Evolutionary conservation across 2,888 invertebrate species (phyloP).

Genomic region (Netelia inedita): DNA sequence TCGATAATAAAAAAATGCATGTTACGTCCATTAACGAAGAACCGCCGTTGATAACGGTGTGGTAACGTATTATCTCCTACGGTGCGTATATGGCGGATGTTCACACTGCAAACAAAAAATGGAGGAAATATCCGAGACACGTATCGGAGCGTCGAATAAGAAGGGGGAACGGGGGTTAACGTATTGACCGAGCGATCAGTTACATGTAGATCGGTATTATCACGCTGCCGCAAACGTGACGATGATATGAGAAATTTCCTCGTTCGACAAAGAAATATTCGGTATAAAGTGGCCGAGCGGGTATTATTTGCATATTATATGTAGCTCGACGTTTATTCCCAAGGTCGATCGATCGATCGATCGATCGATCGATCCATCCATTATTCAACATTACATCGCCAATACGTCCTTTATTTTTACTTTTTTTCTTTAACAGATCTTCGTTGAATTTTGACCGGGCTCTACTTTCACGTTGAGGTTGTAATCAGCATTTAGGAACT

Average conservation of each 20-base stretch:
- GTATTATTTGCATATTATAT: neutral
- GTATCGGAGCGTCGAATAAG: too few species aligned
- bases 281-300: neutral
- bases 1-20: too few species aligned
- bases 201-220: constrained; percentile 17
- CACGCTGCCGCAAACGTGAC: constrained; percentile 45
- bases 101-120: too few species aligned
- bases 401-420: neutral
- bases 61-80: too few species aligned
- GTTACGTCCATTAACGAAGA: too few species aligned
- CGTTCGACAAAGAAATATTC: neutral
- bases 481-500: constrained; percentile 44
- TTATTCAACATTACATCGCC: neutral
- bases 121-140: too few species aligned
- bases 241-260: constrained; percentile 42
- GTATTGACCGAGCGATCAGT: neutral
- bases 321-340: neutral
- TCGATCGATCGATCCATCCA: neutral
- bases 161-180: neutral
- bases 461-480: constrained; percentile 6
- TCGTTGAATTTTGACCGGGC: neutral
- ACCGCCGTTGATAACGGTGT: too few species aligned
- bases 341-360: too few species aligned
- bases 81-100: too few species aligned
- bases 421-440: neutral